Evolutionary conservation across 2,797 vertebrate species (phyloP), one percentile per base, ranked within the genome.

Genomic region (Capromys pilorides): DNA sequence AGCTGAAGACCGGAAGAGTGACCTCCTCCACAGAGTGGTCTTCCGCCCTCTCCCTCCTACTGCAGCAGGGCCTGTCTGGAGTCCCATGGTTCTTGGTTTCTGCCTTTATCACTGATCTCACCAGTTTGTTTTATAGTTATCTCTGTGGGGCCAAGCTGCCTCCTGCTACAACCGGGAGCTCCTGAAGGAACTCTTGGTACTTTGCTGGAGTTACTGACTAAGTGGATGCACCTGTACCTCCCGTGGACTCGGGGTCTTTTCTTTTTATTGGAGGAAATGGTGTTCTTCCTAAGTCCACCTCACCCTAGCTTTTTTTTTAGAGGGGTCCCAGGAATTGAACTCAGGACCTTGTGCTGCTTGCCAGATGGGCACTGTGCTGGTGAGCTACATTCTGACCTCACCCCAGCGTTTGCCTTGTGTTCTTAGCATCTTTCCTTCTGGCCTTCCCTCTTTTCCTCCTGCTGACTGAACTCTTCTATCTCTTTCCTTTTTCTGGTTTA

Each of bases 141-240:
- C 7, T 24, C 21, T 19, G 45, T 31, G 2, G 21, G 49, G 21
- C 6, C 45, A 3, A n/a, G 19, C 24, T 64, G 1, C 19, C 5
- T 69, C 21, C 73, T 82, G 0, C 41, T 31, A 0, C 33, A 28
- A 45, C 3, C 6, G 2, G 0, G 11, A 54, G 77, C 59, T 28
- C 62, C 39, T 36, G 1, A 69, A 59, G 51, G 49, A 51, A 5
- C 21, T 45, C 45, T 28, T 5, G 14, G 64, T 24, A 8, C 22
- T 90, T 82, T 24, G 36, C 21, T 61, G 0, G 2, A 14, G 21
- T 5, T 51, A 9, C 3, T 6, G 13, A 5, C 61, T 41, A 33
- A 10, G 12, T 4, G 54, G n/a, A 12, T 2, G 16, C 5, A 6
- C 22, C 22, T 11, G 0, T 1, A 28, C 41, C 36, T 59, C 8